Base-by-base conservation (phyloP, 2,797 vertebrate species). In the Dryobates pubescens region DNA sequence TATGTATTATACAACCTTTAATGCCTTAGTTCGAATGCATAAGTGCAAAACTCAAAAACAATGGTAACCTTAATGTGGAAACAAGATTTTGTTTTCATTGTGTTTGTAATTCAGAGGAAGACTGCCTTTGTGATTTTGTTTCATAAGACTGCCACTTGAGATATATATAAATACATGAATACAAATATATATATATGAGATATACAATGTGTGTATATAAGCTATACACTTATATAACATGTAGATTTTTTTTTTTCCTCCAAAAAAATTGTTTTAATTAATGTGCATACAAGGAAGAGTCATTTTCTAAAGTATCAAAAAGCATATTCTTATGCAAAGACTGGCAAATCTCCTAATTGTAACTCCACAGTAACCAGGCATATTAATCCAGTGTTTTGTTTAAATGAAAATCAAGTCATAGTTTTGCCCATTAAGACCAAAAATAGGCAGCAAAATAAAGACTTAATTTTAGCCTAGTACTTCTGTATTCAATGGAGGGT, bases 21-120 rank as follows among this genome's bases (percentile, higher is more conserved):
- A 90, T 88, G 77, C 49, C 88, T 93, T 91, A 91, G 91, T 95
- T 68, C 84, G 69, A 91, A 92, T 47, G 71, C 30, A 74, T 64
- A 80, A 73, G 41, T 32, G 9, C 61, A 90, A 83, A 95, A 89
- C 20, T 84, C 64, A 56, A 80, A 11, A 38, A 13, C 10, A 94
- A 76, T 54, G 30, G 20, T 78, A 89, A 91, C 9, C 19, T 43
- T 63, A 32, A 57, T 34, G 29, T 71, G 36, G 43, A 90, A 85
- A 65, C 9, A 68, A 65, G 61, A 70, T 36, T 49, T 49, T 32
- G 6, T 65, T 49, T 84, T 67, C 41, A 61, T 86, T 71, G 41
- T 7, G 36, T 74, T 64, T 86, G 27, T 56, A 76, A 36, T 76
- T 82, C 41, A 76, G 12, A 68, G 8, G 20, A 69, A 72, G 49